Evolutionary conservation across 1,140 invertebrate species (phyloP).

Genomic region (Ooceraea biroi): DNA sequence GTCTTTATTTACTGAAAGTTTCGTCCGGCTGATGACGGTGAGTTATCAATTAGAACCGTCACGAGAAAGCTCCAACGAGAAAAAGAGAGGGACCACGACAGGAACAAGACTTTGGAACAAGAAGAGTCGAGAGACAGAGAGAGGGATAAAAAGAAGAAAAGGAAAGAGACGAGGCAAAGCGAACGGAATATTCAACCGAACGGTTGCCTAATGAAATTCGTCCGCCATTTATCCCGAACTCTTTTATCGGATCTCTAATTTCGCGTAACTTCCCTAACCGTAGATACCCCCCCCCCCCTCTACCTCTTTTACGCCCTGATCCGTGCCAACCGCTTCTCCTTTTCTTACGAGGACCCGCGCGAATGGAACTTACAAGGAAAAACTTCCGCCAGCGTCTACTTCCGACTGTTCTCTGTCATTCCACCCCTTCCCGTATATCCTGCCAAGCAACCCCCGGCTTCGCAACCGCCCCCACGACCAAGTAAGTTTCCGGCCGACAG

Average conservation of each 20-base stretch:
- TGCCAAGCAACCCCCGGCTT: not conserved
- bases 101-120: conserved; percentile 6
- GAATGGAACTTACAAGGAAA: conserved; percentile 63
- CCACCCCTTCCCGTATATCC: conserved; percentile 20
- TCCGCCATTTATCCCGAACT: conserved; percentile 57
- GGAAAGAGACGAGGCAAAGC: not conserved
- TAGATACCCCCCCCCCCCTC: not conserved
- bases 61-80: conserved; percentile 25
- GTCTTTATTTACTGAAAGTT: conserved; percentile 53
- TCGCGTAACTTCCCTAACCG: conserved; percentile 58
- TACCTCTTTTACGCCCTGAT: conserved; percentile 4
- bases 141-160: not conserved
- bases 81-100: not conserved
- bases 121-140: not conserved
- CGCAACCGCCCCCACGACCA: not conserved
- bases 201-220: conserved; percentile 64
- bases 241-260: conserved; percentile 68
- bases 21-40: conserved; percentile 17
- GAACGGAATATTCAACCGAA: conserved; percentile 60
- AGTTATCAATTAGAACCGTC: conserved; percentile 57
- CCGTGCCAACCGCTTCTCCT: conserved; percentile 1
- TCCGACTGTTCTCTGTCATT: conserved; percentile 17
- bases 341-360: conserved; percentile 16
- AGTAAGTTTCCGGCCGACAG: conserved; percentile 63
- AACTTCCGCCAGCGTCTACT: conserved; percentile 58